Evolutionary conservation across 2,888 invertebrate species (phyloP), one percentile per base, ranked within the genome.

Genomic region (Steinernema hermaphroditum): DNA sequence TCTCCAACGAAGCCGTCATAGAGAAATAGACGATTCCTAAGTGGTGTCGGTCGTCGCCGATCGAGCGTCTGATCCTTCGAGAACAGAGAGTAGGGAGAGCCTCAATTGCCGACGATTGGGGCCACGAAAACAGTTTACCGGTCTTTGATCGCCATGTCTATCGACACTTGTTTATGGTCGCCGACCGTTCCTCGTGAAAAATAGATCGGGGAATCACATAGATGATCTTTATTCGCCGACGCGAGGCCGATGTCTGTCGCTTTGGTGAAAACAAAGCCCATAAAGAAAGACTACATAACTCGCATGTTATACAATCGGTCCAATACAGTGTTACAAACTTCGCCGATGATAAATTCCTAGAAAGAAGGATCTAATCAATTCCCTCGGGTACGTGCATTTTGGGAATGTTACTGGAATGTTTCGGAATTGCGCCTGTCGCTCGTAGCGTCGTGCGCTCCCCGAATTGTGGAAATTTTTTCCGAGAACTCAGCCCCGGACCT

Each of bases 121-220:
- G 16, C 29, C 32, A 8, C 22, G 62, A 62, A 62, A 32, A 34
- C 62, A 34, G 62, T 62, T 4, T 62, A 12, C 62, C 27, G 62
- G 8, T 62, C 62, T 62, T 34, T 62, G 62, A 62, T 29, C 62
- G 29, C 1, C 14, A 8, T 27, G 34, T 62, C 62, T 29, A 32
- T 62, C 62, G 62, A 27, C 14, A 27, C 8, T 34, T 62, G 62
- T 62, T 62, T 62, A 34, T 62, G 22, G 62, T 62, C 62, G 9
- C 14, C 62, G 32, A 29, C 32, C 29, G 62, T 62, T 62, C 32
- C 9, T 16, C 46, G n/a, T 19, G 16, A 16, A 19, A 62, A 62
- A 62, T 62, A 62, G 62, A 62, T 62, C 62, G 32, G 16, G 62
- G 62, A 62, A 29, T 27, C 62, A 32, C 62, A 62, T 62, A 27